A percentile compares a stretch with the other conserved stretches of the same genome.
Evolutionary conservation across 1,140 invertebrate genomes (phyloP).

Genomic region (Hypsibius dujardini): DNA sequence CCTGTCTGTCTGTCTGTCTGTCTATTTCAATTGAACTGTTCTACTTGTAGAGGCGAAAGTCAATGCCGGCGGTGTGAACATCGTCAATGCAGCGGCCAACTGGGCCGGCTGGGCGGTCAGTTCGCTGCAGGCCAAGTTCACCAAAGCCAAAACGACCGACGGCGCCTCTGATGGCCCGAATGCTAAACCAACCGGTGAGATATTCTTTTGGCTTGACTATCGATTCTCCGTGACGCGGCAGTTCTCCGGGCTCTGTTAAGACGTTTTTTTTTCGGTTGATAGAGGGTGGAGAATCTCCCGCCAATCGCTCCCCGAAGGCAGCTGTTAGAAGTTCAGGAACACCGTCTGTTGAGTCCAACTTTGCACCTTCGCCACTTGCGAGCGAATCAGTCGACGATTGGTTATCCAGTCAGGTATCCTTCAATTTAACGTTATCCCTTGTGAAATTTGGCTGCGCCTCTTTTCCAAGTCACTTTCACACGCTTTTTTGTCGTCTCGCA

Average conservation of each 20-base stretch:
- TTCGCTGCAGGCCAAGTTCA: slow-evolving; percentile 74
- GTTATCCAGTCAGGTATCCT: neutral
- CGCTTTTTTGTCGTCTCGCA: neutral
- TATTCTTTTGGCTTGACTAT: slow-evolving; percentile 8
- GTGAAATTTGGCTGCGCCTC: neutral
- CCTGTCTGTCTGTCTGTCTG: slow-evolving; percentile 16
- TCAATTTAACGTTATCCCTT: neutral
- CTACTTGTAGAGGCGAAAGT: slow-evolving; percentile 8
- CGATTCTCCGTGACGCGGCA: neutral
- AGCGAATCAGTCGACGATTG: neutral
- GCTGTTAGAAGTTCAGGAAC: neutral
- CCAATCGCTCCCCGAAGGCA: neutral
- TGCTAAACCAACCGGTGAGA: neutral
- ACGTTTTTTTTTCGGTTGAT: neutral
- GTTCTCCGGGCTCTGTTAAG: neutral
- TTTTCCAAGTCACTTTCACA: neutral
- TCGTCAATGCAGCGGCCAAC: slow-evolving; percentile 53
- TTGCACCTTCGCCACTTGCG: neutral
- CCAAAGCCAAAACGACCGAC: neutral
- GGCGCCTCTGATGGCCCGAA: neutral
- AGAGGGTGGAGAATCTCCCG: neutral
- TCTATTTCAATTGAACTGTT: too few relatives aligned
- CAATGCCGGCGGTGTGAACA: slow-evolving; percentile 52
- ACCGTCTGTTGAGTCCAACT: neutral
- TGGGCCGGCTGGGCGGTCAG: slow-evolving; percentile 93